Conservation (phyloP, 2,797 vertebrate species). For the Hoplostethus atlanticus region DNA sequence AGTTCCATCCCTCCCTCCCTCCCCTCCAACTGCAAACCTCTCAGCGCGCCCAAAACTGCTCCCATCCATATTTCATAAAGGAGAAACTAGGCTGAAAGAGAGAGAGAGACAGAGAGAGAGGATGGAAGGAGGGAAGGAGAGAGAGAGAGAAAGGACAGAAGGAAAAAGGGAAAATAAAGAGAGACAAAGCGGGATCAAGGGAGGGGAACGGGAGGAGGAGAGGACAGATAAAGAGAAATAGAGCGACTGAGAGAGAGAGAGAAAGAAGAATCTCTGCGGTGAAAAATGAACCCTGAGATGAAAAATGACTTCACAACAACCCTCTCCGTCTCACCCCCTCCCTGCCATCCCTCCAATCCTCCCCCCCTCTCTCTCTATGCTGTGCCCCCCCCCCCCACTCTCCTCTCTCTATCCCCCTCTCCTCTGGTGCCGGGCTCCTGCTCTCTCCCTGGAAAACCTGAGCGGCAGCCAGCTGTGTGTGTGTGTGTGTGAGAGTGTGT, state of each 20-base stretch:
- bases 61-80: constrained; percentile 99
- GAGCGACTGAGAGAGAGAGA: constrained; percentile 75
- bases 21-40: constrained; percentile 93
- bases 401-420: constrained; percentile 67
- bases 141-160: constrained; percentile 56
- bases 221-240: constrained; percentile 79
- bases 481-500: constrained; percentile 82
- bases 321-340: constrained; percentile 76
- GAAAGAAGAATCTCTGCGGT: constrained; percentile 85
- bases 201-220: constrained; percentile 74
- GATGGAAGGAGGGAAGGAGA: constrained; percentile 39
- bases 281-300: constrained; percentile 93
- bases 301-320: constrained; percentile 90
- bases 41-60: constrained; percentile 96
- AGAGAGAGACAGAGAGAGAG: constrained; percentile 75
- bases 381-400: constrained; percentile 48
- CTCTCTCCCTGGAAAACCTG: constrained; percentile 93
- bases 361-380: constrained; percentile 53
- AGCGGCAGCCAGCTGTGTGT: constrained; percentile 93
- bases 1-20: constrained; percentile 76
- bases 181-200: constrained; percentile 81
- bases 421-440: constrained; percentile 82
- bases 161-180: constrained; percentile 76
- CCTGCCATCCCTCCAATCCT: constrained; percentile 45
- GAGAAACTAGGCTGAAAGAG: constrained; percentile 89